A percentile compares a stretch with the other conserved stretches of the same genome.
These are phyloP conservation scores for Epinephelus fuscoguttatus DNA, from an alignment of 2,113 vertebrate genomes.

Conservation along the genomic window DNA sequence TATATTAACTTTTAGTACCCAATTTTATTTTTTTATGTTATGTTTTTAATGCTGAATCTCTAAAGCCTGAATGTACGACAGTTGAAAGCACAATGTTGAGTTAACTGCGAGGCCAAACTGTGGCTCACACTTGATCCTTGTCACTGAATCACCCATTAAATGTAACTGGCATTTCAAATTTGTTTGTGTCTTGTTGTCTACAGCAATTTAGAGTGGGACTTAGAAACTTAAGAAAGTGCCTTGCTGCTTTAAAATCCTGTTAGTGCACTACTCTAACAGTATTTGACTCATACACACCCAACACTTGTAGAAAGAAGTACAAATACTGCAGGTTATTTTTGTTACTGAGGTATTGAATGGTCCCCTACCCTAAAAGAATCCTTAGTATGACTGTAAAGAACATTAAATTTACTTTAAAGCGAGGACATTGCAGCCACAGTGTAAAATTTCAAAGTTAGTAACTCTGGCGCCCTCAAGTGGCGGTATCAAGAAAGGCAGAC, in stretches of 20 bases:
- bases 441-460: too few relatives aligned
- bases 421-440: too few relatives aligned
- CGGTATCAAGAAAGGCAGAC: too few relatives aligned
- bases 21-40: background rate
- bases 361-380: background rate
- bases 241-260: background rate
- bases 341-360: background rate
- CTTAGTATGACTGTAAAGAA: background rate
- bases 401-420: background rate
- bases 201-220: background rate
- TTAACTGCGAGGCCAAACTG: conserved; percentile 17
- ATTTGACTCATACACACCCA: background rate
- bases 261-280: background rate
- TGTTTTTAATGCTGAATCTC: background rate
- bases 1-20: background rate
- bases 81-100: conserved; percentile 26
- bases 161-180: conserved; percentile 18
- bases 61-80: conserved; percentile 34
- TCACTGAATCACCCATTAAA: conserved; percentile 49
- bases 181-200: conserved; percentile 6
- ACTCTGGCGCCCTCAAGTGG: background rate
- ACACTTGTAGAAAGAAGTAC: background rate
- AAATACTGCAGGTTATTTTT: background rate
- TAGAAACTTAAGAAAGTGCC: too few relatives aligned
- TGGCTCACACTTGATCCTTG: conserved; percentile 34